Evolutionary conservation across 2,113 vertebrate genomes (phyloP).

Genomic region (Aspiorhynchus laticeps): DNA sequence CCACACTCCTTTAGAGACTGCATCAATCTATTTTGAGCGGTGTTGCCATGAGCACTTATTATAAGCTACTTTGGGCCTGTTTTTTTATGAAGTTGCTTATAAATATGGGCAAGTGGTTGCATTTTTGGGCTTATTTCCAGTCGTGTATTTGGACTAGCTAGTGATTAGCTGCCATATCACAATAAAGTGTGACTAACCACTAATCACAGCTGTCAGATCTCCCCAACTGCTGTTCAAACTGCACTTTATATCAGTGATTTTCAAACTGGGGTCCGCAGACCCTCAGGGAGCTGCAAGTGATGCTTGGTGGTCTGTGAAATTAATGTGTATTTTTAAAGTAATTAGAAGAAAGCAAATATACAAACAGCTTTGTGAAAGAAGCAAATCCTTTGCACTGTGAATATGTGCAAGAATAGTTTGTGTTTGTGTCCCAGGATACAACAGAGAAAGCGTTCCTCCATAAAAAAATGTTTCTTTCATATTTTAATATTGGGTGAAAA

Average conservation of each 20-base stretch:
- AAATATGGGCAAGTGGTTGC: neutral
- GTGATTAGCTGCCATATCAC: neutral
- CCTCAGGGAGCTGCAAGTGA: neutral
- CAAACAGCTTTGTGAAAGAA: neutral
- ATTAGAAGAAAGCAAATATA: neutral
- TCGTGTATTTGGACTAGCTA: neutral
- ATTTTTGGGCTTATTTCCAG: neutral
- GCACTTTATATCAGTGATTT: neutral
- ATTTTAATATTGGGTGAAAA: neutral
- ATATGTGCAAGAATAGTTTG: neutral
- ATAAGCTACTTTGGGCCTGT: neutral
- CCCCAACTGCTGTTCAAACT: neutral
- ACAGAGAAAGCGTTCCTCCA: neutral
- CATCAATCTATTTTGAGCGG: neutral
- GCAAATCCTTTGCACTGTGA: neutral
- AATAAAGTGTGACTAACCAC: neutral
- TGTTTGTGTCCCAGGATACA: neutral
- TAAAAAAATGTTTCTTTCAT: neutral
- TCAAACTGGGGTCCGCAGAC: neutral
- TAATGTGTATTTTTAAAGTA: too few relatives aligned
- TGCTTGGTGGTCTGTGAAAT: too few relatives aligned
- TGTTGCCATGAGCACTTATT: neutral
- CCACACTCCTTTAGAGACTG: slow-evolving; percentile 1
- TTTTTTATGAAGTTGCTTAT: neutral
- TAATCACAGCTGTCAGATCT: neutral